Conservation (phyloP, 2,113 vertebrate species). For the Hystrix brachyura region DNA sequence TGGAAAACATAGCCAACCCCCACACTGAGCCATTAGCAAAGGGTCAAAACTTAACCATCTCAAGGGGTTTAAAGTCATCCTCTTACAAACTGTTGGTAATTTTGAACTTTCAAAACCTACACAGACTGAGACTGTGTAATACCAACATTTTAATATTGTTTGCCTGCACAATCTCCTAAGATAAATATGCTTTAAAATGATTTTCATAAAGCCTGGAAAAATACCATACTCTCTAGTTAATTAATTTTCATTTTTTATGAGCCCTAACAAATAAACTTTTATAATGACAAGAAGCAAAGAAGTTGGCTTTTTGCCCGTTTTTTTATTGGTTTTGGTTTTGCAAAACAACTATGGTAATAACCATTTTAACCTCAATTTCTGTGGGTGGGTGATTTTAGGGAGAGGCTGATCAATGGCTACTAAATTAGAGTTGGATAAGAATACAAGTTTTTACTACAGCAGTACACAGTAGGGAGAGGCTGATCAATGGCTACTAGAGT, state of each 20-base stretch:
- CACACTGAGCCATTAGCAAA: too few species aligned
- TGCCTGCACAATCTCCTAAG: background rate
- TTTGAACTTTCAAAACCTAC: background rate
- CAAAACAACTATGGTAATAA: background rate
- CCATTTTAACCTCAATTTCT: background rate
- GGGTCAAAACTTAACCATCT: too few species aligned
- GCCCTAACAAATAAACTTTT: slow-evolving; percentile 3
- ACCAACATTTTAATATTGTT: slow-evolving; percentile 19
- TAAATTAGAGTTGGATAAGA: background rate
- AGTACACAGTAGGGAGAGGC: too few species aligned
- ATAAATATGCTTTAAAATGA: slow-evolving; percentile 10
- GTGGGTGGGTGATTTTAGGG: background rate
- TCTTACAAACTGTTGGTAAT: background rate
- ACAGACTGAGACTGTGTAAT: background rate
- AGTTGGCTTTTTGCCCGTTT: background rate
- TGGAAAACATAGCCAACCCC: too few species aligned
- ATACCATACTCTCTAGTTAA: slow-evolving; percentile 6
- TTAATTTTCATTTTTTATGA: background rate
- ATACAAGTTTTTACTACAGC: background rate
- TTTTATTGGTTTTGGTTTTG: background rate
- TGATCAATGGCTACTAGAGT: background rate
- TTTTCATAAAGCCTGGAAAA: slow-evolving; percentile 1
- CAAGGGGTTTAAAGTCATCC: too few species aligned
- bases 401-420: background rate
- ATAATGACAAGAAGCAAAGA: background rate